A percentile compares a stretch with the other conserved stretches of the same genome.
Evolutionary conservation across 2,113 vertebrate genomes (phyloP).

Genomic region (Grammomys surdaster): DNA sequence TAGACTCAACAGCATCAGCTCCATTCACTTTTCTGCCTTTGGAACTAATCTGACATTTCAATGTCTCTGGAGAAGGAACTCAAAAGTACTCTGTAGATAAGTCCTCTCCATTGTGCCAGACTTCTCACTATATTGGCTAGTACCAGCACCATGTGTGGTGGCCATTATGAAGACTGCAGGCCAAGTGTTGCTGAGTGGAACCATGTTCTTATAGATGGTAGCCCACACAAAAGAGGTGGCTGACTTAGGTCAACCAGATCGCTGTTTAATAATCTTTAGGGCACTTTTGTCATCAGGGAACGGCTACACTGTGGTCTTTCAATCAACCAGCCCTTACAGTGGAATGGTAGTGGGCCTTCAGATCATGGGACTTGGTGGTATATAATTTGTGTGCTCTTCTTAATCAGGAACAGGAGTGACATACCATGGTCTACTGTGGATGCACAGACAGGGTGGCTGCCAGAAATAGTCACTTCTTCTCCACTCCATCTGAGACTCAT

Average conservation of each 20-base stretch:
- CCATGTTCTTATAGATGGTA: background rate
- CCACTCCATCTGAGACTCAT: background rate
- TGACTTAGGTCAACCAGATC: background rate
- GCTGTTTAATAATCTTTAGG: background rate
- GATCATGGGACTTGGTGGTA: no score
- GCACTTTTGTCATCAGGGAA: no score
- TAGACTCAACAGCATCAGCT: no score
- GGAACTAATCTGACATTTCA: background rate
- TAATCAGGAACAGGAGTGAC: background rate
- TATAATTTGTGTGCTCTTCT: background rate
- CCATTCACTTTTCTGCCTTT: background rate
- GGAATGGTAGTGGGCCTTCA: background rate
- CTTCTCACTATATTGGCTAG: background rate
- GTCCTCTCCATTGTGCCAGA: background rate
- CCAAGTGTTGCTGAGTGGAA: no score
- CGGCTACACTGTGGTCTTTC: background rate
- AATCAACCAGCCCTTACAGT: no score
- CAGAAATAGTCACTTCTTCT: background rate
- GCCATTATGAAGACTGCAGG: no score
- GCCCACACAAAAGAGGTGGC: background rate
- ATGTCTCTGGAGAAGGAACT: background rate
- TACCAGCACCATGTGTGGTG: no score
- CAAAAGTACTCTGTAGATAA: background rate
- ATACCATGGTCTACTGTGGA: background rate
- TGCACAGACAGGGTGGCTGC: no score